A percentile compares a stretch with the other conserved stretches of the same genome.
Conservation (phyloP, 2,113 vertebrate genomes). For the Apus apus region DNA sequence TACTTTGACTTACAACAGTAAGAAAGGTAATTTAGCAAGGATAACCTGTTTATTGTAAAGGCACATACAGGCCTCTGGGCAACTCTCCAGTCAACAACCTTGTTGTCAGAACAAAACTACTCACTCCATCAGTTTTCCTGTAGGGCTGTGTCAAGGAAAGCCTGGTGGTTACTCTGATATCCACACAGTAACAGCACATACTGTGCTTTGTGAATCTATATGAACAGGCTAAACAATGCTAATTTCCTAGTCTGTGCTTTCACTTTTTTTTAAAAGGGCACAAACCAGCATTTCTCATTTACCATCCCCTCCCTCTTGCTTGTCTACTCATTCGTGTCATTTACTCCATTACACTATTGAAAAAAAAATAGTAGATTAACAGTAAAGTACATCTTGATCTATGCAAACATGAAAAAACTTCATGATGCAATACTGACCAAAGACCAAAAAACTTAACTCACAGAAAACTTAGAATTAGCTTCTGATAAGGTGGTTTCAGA, state of each 20-base stretch:
- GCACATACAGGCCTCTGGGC: background rate
- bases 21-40: background rate
- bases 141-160: background rate
- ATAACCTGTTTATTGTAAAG: background rate
- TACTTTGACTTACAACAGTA: background rate
- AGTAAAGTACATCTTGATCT: background rate
- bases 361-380: background rate
- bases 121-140: background rate
- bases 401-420: background rate
- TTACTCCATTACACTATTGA: background rate
- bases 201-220: background rate
- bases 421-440: background rate
- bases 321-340: rapidly evolving
- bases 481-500: background rate
- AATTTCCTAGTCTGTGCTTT: background rate
- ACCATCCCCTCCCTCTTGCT: background rate
- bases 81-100: background rate
- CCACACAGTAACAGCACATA: background rate
- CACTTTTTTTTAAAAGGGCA: background rate
- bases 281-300: background rate
- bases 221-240: background rate
- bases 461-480: background rate
- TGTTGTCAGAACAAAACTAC: background rate
- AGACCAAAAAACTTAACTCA: background rate
- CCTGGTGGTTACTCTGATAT: background rate